A percentile compares a stretch with the other conserved stretches of the same genome.
These are phyloP conservation scores for Petroica traversi DNA, from an alignment of 2,113 vertebrate genomes.

Conservation along the genomic window DNA sequence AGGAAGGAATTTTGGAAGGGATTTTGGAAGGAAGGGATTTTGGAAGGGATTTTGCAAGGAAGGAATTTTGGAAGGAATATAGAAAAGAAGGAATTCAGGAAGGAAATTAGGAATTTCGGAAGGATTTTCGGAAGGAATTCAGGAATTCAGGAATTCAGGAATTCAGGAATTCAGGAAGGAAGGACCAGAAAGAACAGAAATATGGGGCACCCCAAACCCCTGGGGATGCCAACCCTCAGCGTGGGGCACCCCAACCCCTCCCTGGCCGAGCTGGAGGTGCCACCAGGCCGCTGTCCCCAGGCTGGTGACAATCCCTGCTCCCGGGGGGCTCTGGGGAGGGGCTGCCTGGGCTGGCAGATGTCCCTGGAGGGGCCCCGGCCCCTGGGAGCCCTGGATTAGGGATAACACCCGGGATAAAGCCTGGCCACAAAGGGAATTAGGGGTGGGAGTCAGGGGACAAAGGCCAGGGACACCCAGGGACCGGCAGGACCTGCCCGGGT, in stretches of 20 bases:
- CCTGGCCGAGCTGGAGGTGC: rapidly evolving
- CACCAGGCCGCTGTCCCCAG: not conserved
- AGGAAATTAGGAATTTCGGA: too few species aligned
- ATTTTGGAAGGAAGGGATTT: too few species aligned
- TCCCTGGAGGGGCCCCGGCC: not conserved
- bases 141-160: too few species aligned
- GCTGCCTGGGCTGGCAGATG: not conserved
- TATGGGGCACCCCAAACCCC: not conserved
- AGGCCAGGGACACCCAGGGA: not conserved
- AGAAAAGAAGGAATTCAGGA: too few species aligned
- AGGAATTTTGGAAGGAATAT: not conserved
- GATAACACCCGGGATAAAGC: not conserved
- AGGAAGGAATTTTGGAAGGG: too few species aligned
- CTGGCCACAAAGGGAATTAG: not conserved
- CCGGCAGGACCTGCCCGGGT: rapidly evolving
- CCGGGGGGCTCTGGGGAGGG: not conserved
- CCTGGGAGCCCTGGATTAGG: not conserved
- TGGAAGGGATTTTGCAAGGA: too few species aligned
- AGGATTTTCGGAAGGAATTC: too few species aligned
- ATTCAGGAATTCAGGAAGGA: too few species aligned
- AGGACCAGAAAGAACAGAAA: not conserved
- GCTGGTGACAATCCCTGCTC: not conserved
- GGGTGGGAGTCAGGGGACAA: not conserved
- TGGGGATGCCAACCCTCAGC: rapidly evolving
- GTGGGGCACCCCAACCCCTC: not conserved